Evolutionary conservation across 30 jellyfish, hydroid and myxozoan genomes (phyloP).

Genomic region (Cassiopea xamachana): DNA sequence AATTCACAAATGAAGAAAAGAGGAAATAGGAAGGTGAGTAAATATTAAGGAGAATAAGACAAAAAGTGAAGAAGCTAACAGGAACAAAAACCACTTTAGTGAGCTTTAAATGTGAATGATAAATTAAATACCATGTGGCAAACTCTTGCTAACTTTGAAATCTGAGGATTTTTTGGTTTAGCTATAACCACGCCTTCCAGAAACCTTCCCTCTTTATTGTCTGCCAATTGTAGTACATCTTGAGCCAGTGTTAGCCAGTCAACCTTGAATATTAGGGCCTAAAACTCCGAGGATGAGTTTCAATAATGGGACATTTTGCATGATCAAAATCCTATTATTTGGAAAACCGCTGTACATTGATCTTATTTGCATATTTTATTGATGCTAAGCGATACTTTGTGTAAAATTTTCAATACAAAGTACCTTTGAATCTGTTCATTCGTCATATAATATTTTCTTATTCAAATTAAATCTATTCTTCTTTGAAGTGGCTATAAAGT

Average conservation of each 20-base stretch:
- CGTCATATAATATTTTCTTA: background rate
- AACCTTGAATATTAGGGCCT: background rate
- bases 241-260: background rate
- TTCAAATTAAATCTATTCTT: background rate
- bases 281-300: background rate
- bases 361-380: conserved; percentile 4
- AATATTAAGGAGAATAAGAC: too few species aligned
- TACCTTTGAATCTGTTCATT: background rate
- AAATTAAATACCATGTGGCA: too few species aligned
- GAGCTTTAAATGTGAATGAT: too few species aligned
- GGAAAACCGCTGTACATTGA: conserved; percentile 41
- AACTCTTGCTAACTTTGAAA: too few species aligned
- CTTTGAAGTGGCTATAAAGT: background rate
- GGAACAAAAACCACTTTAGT: too few species aligned
- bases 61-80: too few species aligned
- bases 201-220: background rate
- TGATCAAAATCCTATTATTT: conserved; percentile 29
- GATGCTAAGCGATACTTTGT: background rate
- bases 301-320: conserved; percentile 3
- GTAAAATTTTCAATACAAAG: background rate
- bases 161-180: background rate
- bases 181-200: background rate
- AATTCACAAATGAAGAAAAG: too few species aligned
- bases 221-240: background rate
- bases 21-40: too few species aligned